These are phyloP conservation scores for Sericinus montela DNA, from an alignment of 2,888 invertebrate genomes.

Conservation along the genomic window DNA sequence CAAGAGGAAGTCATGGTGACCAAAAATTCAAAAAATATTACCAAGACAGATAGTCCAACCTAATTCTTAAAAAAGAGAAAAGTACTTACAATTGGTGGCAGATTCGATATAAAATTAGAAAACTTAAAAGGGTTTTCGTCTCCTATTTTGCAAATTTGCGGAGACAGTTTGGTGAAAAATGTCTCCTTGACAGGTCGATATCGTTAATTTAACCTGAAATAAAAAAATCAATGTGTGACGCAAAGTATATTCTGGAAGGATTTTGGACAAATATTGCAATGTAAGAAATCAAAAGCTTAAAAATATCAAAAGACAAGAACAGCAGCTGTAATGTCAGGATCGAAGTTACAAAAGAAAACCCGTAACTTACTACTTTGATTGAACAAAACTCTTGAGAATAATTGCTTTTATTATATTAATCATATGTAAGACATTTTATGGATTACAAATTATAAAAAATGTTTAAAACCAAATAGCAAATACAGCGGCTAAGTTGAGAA, in stretches of 20 bases:
- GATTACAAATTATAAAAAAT: slow-evolving; percentile 36
- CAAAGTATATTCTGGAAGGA: no score
- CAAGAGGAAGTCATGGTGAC: not conserved
- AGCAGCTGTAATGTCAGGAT: slow-evolving; percentile 17
- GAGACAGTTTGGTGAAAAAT: slow-evolving; percentile 67
- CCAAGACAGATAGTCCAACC: not conserved
- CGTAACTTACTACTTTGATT: slow-evolving; percentile 18
- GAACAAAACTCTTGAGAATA: slow-evolving; percentile 18
- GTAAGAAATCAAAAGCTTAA: no score
- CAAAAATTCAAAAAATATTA: not conserved
- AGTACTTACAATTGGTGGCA: slow-evolving; percentile 73
- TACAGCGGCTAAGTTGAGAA: slow-evolving; percentile 55
- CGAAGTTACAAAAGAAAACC: slow-evolving; percentile 21
- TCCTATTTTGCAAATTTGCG: slow-evolving; percentile 76
- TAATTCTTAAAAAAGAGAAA: slow-evolving; percentile 20
- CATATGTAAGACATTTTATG: slow-evolving; percentile 34
- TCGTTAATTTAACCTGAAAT: slow-evolving; percentile 75
- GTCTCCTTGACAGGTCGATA: slow-evolving; percentile 78
- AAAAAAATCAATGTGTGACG: slow-evolving; percentile 69
- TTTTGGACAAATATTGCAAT: no score
- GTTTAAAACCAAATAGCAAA: slow-evolving; percentile 55
- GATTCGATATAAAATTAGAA: slow-evolving; percentile 77
- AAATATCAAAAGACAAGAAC: not conserved
- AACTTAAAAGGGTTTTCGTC: slow-evolving; percentile 77
- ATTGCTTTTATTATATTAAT: slow-evolving; percentile 27